Conservation (phyloP, 2,797 vertebrate species). For the Pyrocephalus nanus region DNA sequence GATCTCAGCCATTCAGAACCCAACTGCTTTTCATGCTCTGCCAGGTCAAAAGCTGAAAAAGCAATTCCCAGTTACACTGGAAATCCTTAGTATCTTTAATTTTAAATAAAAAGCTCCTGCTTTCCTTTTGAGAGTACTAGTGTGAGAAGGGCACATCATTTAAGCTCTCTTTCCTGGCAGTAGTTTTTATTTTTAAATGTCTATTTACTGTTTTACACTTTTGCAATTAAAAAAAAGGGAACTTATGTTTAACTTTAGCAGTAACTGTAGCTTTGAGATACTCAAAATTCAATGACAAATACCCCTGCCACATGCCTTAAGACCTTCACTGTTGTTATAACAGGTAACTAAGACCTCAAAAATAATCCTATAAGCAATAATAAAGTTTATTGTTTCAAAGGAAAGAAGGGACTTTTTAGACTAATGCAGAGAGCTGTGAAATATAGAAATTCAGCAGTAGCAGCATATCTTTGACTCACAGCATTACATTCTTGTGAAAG, state of each 20-base stretch:
- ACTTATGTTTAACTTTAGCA: not conserved
- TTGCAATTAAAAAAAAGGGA: not conserved
- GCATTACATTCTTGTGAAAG: not conserved
- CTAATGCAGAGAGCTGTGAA: not conserved
- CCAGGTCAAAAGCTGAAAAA: constrained; percentile 43
- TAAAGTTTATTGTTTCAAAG: not conserved
- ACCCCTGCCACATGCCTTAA: not conserved
- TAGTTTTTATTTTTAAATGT: not conserved
- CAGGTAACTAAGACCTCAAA: not conserved
- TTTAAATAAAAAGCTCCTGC: constrained; percentile 15
- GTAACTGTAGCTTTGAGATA: not conserved
- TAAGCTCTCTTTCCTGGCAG: constrained; percentile 1
- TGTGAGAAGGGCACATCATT: not conserved
- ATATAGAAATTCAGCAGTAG: not conserved
- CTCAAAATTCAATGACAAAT: not conserved
- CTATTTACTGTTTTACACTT: not conserved
- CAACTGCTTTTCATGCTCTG: constrained; percentile 50
- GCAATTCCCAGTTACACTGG: not conserved
- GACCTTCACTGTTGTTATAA: not conserved
- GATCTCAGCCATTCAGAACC: constrained; percentile 62
- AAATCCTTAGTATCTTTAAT: not conserved
- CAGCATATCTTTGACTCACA: not conserved
- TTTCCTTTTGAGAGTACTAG: not conserved
- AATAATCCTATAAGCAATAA: not conserved
- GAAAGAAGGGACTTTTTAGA: not conserved